phyloP scores from a whole-genome alignment of 2,113 vertebrate species.

The Hiodon tergisus region DNA sequence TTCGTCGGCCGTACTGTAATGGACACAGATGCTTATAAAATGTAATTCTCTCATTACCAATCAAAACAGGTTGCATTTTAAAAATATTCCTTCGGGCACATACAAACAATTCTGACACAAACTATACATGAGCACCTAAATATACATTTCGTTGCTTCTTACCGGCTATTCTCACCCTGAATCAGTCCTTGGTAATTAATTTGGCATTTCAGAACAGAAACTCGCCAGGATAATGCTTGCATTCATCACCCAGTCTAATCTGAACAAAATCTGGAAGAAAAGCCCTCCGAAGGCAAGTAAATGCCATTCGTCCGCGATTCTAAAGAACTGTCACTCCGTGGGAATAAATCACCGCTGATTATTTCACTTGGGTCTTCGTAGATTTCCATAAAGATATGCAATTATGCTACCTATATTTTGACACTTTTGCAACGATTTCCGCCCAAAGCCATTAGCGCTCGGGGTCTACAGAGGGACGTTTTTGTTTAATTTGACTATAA shows the following conservation, averaged over 20 bases:
- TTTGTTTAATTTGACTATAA: no score
- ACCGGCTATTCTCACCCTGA: slow-evolving; percentile 51
- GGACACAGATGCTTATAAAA: not conserved
- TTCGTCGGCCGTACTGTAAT: not conserved
- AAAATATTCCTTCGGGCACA: not conserved
- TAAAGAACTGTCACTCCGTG: slow-evolving; percentile 76
- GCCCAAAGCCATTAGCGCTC: slow-evolving; percentile 28
- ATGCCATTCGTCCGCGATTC: slow-evolving; percentile 72
- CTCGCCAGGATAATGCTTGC: slow-evolving; percentile 74
- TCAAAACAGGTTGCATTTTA: not conserved
- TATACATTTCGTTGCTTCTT: slow-evolving; percentile 16
- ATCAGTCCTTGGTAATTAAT: slow-evolving; percentile 79
- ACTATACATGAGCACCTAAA: slow-evolving; percentile 3
- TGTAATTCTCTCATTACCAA: slow-evolving; percentile 13
- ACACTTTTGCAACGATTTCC: slow-evolving; percentile 35
- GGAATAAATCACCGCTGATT: slow-evolving; percentile 68
- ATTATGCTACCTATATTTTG: slow-evolving; percentile 27
- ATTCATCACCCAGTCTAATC: slow-evolving; percentile 76
- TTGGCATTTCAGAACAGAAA: slow-evolving; percentile 81
- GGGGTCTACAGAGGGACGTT: no score
- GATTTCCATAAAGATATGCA: slow-evolving; percentile 43
- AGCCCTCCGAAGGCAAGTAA: slow-evolving; percentile 75
- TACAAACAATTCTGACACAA: not conserved
- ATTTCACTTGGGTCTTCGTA: slow-evolving; percentile 49
- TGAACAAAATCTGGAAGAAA: slow-evolving; percentile 77